phyloP scores from a whole-genome alignment of 2,797 vertebrate genomes.

The Xenopus petersii region DNA sequence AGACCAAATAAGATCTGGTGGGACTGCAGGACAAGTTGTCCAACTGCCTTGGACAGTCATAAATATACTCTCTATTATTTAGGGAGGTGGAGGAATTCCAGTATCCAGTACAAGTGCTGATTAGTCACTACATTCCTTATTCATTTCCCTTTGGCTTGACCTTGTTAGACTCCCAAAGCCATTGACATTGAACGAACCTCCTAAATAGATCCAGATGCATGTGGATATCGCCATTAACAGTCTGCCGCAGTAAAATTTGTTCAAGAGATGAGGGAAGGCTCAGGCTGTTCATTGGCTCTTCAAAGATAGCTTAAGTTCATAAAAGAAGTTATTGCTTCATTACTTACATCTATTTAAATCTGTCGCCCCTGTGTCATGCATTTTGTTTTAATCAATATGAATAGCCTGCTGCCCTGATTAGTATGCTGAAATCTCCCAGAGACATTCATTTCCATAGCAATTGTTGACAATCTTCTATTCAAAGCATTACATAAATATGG shows the following conservation, averaged over 20 bases:
- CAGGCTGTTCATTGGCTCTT: not conserved
- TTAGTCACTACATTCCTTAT: too few relatives aligned
- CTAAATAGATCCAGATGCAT: not conserved
- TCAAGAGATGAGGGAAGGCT: not conserved
- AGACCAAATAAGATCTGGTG: too few relatives aligned
- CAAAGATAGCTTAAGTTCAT: not conserved
- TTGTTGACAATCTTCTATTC: conserved; percentile 19
- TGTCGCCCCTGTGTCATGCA: conserved; percentile 1
- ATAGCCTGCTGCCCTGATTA: conserved; percentile 13
- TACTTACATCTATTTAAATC: conserved; percentile 20
- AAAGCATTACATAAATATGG: not conserved
- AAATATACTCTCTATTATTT: too few relatives aligned
- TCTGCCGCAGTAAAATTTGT: not conserved
- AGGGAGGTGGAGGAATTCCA: too few relatives aligned
- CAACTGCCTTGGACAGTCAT: too few relatives aligned
- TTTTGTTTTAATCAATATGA: conserved; percentile 30
- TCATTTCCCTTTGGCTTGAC: too few relatives aligned
- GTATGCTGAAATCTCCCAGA: conserved; percentile 12
- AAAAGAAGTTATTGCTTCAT: conserved; percentile 16
- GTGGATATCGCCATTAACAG: not conserved
- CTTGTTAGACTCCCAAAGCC: too few relatives aligned
- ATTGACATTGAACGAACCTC: not conserved
- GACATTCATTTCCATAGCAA: conserved; percentile 14
- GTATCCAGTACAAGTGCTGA: too few relatives aligned
- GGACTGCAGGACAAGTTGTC: too few relatives aligned